These are phyloP conservation scores for Acanthurus leucopareius DNA, from an alignment of 2,797 vertebrate species.

Conservation along the genomic window DNA sequence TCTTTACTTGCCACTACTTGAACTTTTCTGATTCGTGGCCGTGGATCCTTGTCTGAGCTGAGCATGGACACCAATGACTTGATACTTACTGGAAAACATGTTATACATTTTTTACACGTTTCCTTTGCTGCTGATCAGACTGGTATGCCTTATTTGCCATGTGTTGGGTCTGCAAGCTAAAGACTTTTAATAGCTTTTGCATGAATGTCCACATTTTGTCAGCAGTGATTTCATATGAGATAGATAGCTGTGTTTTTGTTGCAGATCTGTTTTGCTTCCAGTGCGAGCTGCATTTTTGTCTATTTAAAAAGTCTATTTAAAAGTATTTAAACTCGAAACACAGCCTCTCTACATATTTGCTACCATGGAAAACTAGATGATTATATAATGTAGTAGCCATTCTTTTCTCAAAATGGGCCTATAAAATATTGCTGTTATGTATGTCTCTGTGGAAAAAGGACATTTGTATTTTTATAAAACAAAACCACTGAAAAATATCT, in stretches of 20 bases:
- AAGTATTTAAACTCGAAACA: constrained; percentile 66
- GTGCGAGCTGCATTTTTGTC: constrained; percentile 81
- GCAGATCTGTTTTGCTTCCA: constrained; percentile 72
- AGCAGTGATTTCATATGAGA: constrained; percentile 73
- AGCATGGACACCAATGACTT: constrained; percentile 73
- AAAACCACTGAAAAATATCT: constrained; percentile 46
- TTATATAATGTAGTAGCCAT: constrained; percentile 44
- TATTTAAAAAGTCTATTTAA: constrained; percentile 69
- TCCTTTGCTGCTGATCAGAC: constrained; percentile 86
- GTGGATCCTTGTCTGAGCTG: constrained; percentile 70
- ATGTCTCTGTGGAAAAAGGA: constrained; percentile 89
- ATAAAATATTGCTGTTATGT: constrained; percentile 88
- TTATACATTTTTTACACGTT: constrained; percentile 72
- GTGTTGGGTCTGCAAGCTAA: constrained; percentile 80
- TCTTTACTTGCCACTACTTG: constrained; percentile 63
- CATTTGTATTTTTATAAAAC: constrained; percentile 92
- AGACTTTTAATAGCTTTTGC: constrained; percentile 88
- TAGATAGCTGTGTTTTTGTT: constrained; percentile 78
- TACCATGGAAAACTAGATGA: constrained; percentile 57
- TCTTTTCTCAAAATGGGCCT: constrained; percentile 77
- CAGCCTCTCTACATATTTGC: constrained; percentile 69
- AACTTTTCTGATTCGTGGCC: constrained; percentile 64
- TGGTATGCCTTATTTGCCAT: constrained; percentile 87
- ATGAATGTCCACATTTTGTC: constrained; percentile 88
- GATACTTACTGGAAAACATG: constrained; percentile 52